These are phyloP conservation scores for Neodiprion virginianus DNA, from an alignment of 1,140 invertebrate genomes.

Conservation along the genomic window DNA sequence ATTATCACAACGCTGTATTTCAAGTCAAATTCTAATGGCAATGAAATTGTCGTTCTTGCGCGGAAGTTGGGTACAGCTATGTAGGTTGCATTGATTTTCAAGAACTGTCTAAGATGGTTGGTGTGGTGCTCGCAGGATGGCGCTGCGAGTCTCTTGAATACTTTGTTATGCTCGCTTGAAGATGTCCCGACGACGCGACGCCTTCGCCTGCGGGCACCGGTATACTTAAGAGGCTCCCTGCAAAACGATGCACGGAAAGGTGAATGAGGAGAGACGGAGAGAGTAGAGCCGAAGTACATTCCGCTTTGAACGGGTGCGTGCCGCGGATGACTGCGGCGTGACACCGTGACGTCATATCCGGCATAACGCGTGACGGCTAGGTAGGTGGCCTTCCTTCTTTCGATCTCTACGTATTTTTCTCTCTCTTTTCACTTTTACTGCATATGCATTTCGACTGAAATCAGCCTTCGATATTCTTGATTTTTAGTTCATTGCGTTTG, in stretches of 20 bases:
- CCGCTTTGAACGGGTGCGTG: background rate
- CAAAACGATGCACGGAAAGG: no score
- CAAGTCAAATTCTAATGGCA: no score
- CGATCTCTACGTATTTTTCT: conserved; percentile 12
- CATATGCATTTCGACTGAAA: background rate
- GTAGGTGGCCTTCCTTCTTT: conserved; percentile 39
- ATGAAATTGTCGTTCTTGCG: no score
- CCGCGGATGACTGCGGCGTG: conserved; percentile 17
- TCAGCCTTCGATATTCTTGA: background rate
- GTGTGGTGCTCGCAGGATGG: background rate
- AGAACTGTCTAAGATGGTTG: background rate
- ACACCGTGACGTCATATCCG: conserved; percentile 50
- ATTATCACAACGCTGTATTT: no score
- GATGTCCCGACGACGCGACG: background rate
- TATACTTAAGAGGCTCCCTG: no score
- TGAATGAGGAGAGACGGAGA: no score
- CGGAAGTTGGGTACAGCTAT: background rate
- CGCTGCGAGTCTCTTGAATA: background rate
- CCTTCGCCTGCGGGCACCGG: background rate
- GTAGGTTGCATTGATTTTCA: background rate
- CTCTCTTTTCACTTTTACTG: conserved; percentile 9
- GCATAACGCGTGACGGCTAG: conserved; percentile 45
- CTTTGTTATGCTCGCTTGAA: background rate
- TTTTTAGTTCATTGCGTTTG: background rate
- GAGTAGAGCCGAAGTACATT: background rate